Evolutionary conservation across 1,140 invertebrate species (phyloP).

Genomic region (Helicoverpa armigera): DNA sequence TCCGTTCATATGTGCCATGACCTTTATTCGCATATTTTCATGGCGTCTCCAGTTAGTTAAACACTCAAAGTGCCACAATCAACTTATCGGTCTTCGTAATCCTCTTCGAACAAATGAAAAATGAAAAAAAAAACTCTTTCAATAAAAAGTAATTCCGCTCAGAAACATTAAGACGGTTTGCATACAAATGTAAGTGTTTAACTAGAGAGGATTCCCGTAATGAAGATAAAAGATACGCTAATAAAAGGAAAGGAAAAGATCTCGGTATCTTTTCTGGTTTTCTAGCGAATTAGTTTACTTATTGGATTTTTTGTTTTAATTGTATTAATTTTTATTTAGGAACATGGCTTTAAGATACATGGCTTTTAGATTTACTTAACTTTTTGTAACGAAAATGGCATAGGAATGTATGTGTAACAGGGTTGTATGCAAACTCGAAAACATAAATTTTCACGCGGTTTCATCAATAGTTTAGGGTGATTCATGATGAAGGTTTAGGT

Average conservation of each 20-base stretch:
- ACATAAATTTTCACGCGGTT: no score
- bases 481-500: no score
- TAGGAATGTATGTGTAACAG: no score
- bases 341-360: not conserved
- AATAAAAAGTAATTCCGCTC: constrained; percentile 32
- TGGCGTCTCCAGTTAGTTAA: no score
- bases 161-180: constrained; percentile 27
- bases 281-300: constrained; percentile 21
- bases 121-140: not conserved
- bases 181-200: constrained; percentile 45
- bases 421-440: no score
- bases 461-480: no score
- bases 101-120: constrained; percentile 2
- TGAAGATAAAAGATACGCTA: constrained; percentile 32
- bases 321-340: not conserved
- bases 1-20: no score
- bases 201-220: constrained; percentile 34
- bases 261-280: constrained; percentile 4
- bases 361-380: no score
- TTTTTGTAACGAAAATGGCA: no score
- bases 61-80: no score
- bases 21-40: no score
- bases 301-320: not conserved
- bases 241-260: constrained; percentile 18
- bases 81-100: not conserved